A percentile compares a stretch with the other conserved stretches of the same genome.
Conservation (phyloP, 2,888 invertebrate species). For the Parnassius apollo region DNA sequence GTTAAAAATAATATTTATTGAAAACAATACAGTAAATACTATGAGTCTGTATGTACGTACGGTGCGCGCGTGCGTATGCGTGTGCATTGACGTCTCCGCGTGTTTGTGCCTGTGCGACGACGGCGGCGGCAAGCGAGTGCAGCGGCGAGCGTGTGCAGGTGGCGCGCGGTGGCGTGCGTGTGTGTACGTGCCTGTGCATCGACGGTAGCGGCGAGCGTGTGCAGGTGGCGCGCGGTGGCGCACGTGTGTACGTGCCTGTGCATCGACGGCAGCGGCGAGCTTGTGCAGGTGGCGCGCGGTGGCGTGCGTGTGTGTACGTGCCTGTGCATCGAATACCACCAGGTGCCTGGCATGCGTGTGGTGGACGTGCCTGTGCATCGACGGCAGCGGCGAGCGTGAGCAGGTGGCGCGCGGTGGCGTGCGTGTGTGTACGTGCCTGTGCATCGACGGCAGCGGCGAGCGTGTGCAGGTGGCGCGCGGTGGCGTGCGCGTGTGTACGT, state of each 20-base stretch:
- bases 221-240: no score
- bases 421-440: slow-evolving; percentile 49
- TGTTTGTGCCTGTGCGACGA: slow-evolving; percentile 53
- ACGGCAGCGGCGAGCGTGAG: slow-evolving; percentile 83
- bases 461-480: slow-evolving; percentile 85
- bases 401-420: slow-evolving; percentile 83
- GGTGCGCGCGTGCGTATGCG: no score
- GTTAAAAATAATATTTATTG: no score
- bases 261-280: slow-evolving; percentile 78
- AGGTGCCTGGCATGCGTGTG: no score
- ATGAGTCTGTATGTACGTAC: no score
- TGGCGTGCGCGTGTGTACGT: slow-evolving; percentile 64
- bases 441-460: slow-evolving; percentile 78
- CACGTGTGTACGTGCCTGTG: slow-evolving; percentile 50
- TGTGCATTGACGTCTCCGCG: no score
- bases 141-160: background rate
- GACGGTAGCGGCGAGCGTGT: no score
- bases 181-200: background rate
- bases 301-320: slow-evolving; percentile 58
- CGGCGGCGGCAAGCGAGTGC: slow-evolving; percentile 51
- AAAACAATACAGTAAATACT: no score
- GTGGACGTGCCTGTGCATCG: slow-evolving; percentile 50
- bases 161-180: background rate
- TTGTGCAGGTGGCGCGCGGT: slow-evolving; percentile 85
- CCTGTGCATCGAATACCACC: slow-evolving; percentile 58